Evolutionary conservation across 2,797 vertebrate genomes (phyloP), one percentile per base, ranked within the genome.

Genomic region (Alcedo atthis): DNA sequence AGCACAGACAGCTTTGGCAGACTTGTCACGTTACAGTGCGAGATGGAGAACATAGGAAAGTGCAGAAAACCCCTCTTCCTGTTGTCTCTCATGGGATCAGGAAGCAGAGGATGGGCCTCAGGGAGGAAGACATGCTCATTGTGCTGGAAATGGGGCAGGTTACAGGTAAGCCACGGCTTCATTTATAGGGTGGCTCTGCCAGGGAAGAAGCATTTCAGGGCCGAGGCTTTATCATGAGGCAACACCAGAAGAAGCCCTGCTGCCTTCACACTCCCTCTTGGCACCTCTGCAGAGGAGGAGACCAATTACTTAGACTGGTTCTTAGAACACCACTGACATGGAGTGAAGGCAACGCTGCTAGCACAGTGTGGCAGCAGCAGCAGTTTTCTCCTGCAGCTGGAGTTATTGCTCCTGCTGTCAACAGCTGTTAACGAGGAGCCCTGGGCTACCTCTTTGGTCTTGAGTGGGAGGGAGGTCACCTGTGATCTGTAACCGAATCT

Each of bases 401-500:
- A 21, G 86, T 89, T 57, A 62, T 3, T 9, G 12, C 30, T 45
- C 15, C 63, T 45, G 19, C 6, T 43, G 14, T 33, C 63, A 71
- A 12, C 6, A 48, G 12, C 53, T 2, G 5, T 11, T 76, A 70
- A 43, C 0, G 2, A 76, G n/a, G 30, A 90, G 28, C 21, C 19
- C 21, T 18, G 54, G 67, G 51, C 40, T 55, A 57, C 42, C 30
- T 69, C 77, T 78, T 40, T 3, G 10, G 30, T 45, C 21, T 63
- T 22, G 70, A 43, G 54, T 10, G 30, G 74, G 80, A 81, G 64
- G 7, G 14, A n/a, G 81, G 16, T 76, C 51, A 98, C 97, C 97
- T 94, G 48, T 91, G 87, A 98, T 45, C 20, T 28, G 95, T 45
- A 98, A 92, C 30, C 85, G 96, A 62, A 98, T 92, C 67, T 88